Base-by-base conservation (phyloP, 2,113 vertebrate species). In the Hoplias malabaricus region DNA sequence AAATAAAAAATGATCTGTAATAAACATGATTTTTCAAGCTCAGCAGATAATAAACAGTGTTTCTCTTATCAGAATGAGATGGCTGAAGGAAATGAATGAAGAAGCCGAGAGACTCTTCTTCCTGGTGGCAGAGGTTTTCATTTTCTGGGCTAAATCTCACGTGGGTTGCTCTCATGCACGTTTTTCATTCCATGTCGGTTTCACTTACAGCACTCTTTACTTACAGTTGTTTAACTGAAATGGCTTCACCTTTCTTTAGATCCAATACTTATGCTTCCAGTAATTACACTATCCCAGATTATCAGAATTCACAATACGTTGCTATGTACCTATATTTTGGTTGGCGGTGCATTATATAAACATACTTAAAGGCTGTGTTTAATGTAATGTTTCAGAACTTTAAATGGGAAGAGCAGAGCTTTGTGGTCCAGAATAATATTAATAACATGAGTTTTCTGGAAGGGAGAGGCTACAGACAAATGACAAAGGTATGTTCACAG, bases 391-490 rank as follows among this genome's bases (percentile, higher is more conserved):
- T 74, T 13, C 84, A 99, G 97, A 98, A 97, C 90, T 98, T 99
- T 90, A 99, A 98, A 88, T 95, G 97, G 83, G 97, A 99, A 86
- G 97, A 99, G 63, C 97, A 99, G 89, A 98, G 96, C 84, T 97
- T 95, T 6, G 96, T 98, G 33, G 95, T 98, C 48, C 96, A 97
- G 89, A 98, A 98, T 89, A 94, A 98, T 89, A 98, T 98, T 88
- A 96, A 96, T 91, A 98, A 96, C 62, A 94, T 96, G 92, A 92
- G 93, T 63, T 96, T 98, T 82, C 92, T 98, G 81, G 93, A 96
- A 77, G 95, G 94, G 46, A 92, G 94, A 42, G 92, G 91, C 42
- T 93, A 94, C 80, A 94, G 91, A 61, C 94, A 93, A 84, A 93
- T 94, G 89, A 92, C 93, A 12, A 96, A 96, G 95, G 96, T 97